A percentile compares a stretch with the other conserved stretches of the same genome.
Evolutionary conservation across 1,140 invertebrate species (phyloP).

Genomic region (Anthonomus grandis): DNA sequence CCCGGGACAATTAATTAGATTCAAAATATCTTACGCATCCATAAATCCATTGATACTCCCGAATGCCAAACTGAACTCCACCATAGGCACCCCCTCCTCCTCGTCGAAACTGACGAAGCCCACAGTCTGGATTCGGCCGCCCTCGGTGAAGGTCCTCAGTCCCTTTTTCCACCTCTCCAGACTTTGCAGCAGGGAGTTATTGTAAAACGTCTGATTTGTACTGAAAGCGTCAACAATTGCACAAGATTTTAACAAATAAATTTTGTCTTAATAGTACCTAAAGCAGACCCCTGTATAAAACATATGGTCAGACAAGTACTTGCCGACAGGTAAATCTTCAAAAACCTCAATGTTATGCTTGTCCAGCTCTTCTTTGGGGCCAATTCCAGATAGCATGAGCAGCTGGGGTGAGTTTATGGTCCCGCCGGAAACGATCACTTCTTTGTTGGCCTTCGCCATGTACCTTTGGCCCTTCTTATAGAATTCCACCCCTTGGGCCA

Average conservation of each 20-base stretch:
- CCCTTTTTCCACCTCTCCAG: neutral
- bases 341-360: constrained; percentile 62
- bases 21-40: too few species aligned
- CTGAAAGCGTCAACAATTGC: neutral
- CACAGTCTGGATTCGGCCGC: too few species aligned
- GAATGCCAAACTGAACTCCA: too few species aligned
- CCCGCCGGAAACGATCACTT: constrained; percentile 75
- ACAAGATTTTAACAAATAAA: neutral
- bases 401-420: constrained; percentile 73
- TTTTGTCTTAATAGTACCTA: constrained; percentile 17
- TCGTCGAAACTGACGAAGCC: too few species aligned
- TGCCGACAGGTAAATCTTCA: constrained; percentile 68
- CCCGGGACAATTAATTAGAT: too few species aligned
- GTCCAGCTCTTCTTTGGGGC: constrained; percentile 65
- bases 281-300: constrained; percentile 53
- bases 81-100: too few species aligned
- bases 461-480: constrained; percentile 52
- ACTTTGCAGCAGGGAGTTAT: neutral
- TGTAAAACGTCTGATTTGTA: neutral
- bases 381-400: constrained; percentile 82
- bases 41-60: too few species aligned
- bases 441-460: constrained; percentile 53
- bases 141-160: too few species aligned
- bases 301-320: constrained; percentile 75
- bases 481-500: constrained; percentile 69